phyloP scores from a whole-genome alignment of 2,113 vertebrate species.

The Grallaria varia region DNA sequence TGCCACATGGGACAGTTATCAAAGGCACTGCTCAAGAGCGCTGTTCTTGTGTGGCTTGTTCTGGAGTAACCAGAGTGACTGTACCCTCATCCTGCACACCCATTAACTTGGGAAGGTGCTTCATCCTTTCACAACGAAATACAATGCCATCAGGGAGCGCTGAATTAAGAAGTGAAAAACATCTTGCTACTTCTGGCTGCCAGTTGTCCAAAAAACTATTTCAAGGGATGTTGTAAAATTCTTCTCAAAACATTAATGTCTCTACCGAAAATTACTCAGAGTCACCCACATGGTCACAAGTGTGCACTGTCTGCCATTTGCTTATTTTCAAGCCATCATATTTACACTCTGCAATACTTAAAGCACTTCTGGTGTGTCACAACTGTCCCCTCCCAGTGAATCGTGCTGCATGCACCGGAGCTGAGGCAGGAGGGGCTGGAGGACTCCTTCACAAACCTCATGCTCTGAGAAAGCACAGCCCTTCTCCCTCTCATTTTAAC shows the following conservation, averaged over 20 bases:
- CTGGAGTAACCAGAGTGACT: not conserved
- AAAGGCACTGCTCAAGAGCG: not conserved
- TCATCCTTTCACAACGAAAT: not conserved
- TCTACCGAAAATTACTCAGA: not conserved
- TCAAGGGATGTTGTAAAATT: not conserved
- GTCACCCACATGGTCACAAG: not conserved
- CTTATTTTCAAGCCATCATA: not conserved
- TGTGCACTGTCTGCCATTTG: not conserved
- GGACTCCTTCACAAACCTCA: not conserved
- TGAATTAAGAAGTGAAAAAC: not conserved
- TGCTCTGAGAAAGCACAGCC: not conserved
- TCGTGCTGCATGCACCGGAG: not conserved
- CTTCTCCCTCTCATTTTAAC: conserved; percentile 17
- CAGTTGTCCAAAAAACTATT: not conserved
- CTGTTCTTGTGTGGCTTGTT: not conserved
- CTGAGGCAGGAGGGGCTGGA: not conserved
- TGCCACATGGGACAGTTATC: not conserved
- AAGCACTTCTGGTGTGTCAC: not conserved
- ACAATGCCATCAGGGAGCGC: not conserved
- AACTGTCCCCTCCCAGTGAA: not conserved
- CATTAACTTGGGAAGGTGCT: not conserved
- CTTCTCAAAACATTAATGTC: not conserved
- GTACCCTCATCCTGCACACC: not conserved
- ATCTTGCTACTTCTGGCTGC: not conserved
- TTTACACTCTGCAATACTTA: not conserved